Evolutionary conservation across 2,113 vertebrate species (phyloP).

Genomic region (Poecilia latipinna): DNA sequence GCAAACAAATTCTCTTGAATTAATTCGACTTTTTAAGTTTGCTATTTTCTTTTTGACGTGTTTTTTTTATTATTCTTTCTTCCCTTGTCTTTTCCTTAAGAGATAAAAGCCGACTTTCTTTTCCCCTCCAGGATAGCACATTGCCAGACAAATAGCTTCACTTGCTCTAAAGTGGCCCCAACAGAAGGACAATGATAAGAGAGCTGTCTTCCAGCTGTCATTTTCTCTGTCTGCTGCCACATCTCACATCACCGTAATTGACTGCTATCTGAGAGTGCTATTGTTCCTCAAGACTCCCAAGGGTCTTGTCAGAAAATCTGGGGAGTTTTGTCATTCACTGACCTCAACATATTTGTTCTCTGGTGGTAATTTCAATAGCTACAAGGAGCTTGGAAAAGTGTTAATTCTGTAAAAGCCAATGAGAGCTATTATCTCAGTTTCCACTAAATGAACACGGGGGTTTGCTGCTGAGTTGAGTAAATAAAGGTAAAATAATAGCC

Average conservation of each 20-base stretch:
- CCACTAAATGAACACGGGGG: constrained; percentile 3
- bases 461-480: neutral
- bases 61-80: constrained; percentile 40
- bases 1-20: constrained; percentile 7
- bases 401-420: constrained; percentile 13
- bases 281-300: constrained; percentile 50
- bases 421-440: constrained; percentile 31
- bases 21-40: constrained; percentile 14
- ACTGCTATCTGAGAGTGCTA: constrained; percentile 62
- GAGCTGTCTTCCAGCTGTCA: constrained; percentile 68
- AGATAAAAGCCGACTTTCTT: constrained; percentile 49
- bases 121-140: constrained; percentile 40
- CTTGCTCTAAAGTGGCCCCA: constrained; percentile 71
- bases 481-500: neutral
- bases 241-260: constrained; percentile 70
- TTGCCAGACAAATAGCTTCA: constrained; percentile 72
- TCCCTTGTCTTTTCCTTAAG: neutral
- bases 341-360: constrained; percentile 55
- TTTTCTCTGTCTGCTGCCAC: constrained; percentile 59
- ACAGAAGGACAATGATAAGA: constrained; percentile 74
- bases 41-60: constrained; percentile 26
- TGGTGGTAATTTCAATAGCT: constrained; percentile 46
- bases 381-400: constrained; percentile 36
- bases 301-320: constrained; percentile 57
- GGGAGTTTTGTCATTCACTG: constrained; percentile 67